Evolutionary conservation across 1,140 invertebrate species (phyloP), one percentile per base, ranked within the genome.

Genomic region (Berghia stephanieae): DNA sequence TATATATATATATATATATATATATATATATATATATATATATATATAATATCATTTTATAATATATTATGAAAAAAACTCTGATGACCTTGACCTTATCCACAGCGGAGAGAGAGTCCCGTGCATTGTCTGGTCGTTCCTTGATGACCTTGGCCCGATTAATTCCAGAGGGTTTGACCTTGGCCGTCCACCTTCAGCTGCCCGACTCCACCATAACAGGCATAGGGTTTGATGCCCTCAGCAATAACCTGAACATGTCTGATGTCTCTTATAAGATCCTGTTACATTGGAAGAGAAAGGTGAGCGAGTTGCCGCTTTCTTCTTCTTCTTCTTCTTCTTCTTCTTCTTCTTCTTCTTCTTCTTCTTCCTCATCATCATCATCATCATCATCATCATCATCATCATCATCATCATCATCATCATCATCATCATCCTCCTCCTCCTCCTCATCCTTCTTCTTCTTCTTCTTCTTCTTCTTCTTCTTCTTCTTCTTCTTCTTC

Each of bases 241-340:
- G 86, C 21, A 87, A 87, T 74, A 86, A 86, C 38, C 81, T 85
- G 0, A 83, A 78, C 55, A 86, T 89, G 82, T 77, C 82, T 0
- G 87, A 89, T 68, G 86, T 89, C 16, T 87, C 87, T 4, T 89
- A 89, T 81, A 88, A 85, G 73, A 88, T 89, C 34, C 79, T 89
- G 38, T 80, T 89, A 0, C 83, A 86, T 78, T 89, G 88, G 88
- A 89, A 89, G 70, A 80, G 88, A 16, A 80, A 82, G 44, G 76
- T 80, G 52, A 38, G 52, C 38, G 27, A 31, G 57, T 13, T 10
- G 27, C 10, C n/a, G n/a, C n/a, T n/a, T 68, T 6, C 34, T 38
- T 8, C 16, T 13, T 68, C 24, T 34, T 38, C 13, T 13, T 68
- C 40, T 8, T 16, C 27, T 18, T 63, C 27, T 10, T 63, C 8